Conservation (phyloP, 2,113 vertebrate genomes). For the Maccullochella peelii region DNA sequence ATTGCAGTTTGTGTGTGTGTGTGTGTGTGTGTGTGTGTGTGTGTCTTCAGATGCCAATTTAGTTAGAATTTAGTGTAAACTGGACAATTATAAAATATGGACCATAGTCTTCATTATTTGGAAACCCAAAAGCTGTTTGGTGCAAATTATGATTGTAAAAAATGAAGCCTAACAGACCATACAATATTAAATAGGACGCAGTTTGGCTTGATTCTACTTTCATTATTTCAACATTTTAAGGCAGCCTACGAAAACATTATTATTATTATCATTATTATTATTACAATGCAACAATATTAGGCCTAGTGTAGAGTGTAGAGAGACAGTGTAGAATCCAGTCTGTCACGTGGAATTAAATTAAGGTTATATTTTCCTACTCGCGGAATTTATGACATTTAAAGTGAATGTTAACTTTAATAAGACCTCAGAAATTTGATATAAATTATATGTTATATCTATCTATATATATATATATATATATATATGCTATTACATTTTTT, state of each 20-base stretch:
- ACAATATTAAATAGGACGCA: not conserved
- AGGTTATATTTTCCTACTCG: not conserved
- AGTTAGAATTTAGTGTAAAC: not conserved
- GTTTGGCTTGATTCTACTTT: not conserved
- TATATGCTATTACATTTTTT: no score
- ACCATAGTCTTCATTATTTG: not conserved
- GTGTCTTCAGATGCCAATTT: not conserved
- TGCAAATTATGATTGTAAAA: not conserved
- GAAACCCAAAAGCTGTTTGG: not conserved
- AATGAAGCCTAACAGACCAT: not conserved
- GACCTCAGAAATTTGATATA: not conserved
- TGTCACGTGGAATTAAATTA: not conserved
- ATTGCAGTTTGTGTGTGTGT: not conserved
- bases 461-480: no score
- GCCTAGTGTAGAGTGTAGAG: no score
- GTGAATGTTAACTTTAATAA: not conserved
- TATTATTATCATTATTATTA: not conserved
- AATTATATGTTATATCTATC: not conserved
- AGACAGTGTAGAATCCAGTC: not conserved
- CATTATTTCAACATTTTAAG: not conserved
- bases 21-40: conserved; percentile 34
- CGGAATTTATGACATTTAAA: not conserved
- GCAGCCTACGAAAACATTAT: not conserved
- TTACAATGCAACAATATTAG: not conserved
- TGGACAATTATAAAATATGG: not conserved